Percentiles rank a stretch among this genome's conserved stretches.
Conservation (phyloP, 2,797 vertebrate genomes). For the Scarus forsteni region DNA sequence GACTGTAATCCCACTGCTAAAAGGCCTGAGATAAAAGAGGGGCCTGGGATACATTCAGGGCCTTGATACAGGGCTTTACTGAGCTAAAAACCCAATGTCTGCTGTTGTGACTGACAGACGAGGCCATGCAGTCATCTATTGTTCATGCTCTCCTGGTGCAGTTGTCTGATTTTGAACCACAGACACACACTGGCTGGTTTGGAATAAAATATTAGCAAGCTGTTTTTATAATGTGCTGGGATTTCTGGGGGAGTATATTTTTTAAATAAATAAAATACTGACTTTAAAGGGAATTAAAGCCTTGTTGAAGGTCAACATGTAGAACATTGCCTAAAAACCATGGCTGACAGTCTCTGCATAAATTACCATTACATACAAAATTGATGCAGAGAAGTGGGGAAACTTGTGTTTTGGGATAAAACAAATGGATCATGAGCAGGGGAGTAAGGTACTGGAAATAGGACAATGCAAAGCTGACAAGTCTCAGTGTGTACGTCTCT, state of each 20-base stretch:
- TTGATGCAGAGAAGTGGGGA: not conserved
- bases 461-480: not conserved
- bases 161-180: conserved; percentile 22
- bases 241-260: conserved; percentile 1
- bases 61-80: conserved; percentile 76
- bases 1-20: conserved; percentile 79
- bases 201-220: conserved; percentile 8
- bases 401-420: conserved; percentile 8
- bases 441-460: not conserved
- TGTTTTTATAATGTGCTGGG: not conserved
- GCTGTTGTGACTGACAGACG: conserved; percentile 66
- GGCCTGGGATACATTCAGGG: conserved; percentile 75
- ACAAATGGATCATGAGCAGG: conserved; percentile 13
- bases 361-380: conserved; percentile 8
- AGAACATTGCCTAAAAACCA: not conserved
- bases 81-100: conserved; percentile 54
- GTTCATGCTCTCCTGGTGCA: conserved; percentile 36
- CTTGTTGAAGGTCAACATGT: not conserved
- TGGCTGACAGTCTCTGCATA: not conserved
- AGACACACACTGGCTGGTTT: conserved; percentile 1
- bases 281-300: not conserved
- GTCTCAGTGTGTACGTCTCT: conserved; percentile 10
- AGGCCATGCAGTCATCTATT: conserved; percentile 56
- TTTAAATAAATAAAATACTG: not conserved
- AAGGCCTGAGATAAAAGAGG: conserved; percentile 74